Base-by-base conservation (phyloP, 2,888 invertebrate genomes). In the Psococerastis gibbosa region DNA sequence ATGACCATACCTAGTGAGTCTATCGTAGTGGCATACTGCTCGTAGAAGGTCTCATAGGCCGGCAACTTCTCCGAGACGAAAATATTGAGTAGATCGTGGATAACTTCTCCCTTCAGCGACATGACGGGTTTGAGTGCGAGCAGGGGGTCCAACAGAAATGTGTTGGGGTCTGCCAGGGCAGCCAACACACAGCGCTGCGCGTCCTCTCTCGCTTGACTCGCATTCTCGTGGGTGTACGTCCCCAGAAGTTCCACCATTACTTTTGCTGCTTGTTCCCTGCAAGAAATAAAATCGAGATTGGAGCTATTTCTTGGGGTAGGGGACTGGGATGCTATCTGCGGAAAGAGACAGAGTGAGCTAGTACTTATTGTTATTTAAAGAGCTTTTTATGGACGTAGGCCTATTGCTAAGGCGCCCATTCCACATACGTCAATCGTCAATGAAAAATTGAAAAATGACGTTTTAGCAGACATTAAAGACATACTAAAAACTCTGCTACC, bases 141-240 rank as follows among this genome's bases (percentile, higher is more conserved):
- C 47, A 98, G 67, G 23, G 97, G 95, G 64, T 98, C 98, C 56
- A 98, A 67, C 15, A 97, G 71, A 66, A 92, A 95, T 51, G 91
- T 87, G 57, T 82, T 85, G 11, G 95, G 94, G 64, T 97, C 95
- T 5, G 85, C 91, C 45, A 98, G 66, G 16, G 94, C 94, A 2
- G 95, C 85, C 13, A 87, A 80, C 56, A 98, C 95, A 61, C 97
- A 97, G 56, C 84, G 78, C 56, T 88, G 87, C 2, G 98, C 97
- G 66, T 98, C 97, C 59, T 94, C 92, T 50, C 92, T 72, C 1
- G 97, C 97, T 50, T 89, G 84, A 2, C 88, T 88, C 0, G 97
- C 97, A 65, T 95, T 95, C 56, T 94, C 94, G 48, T 91, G 82
- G 18, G 92, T 94, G 62, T 97, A 98, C 0, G 97, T 95, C 18